A percentile compares a stretch with the other conserved stretches of the same genome.
Evolutionary conservation across 2,888 invertebrate genomes (phyloP).

Genomic region (Eremobia ochroleuca): DNA sequence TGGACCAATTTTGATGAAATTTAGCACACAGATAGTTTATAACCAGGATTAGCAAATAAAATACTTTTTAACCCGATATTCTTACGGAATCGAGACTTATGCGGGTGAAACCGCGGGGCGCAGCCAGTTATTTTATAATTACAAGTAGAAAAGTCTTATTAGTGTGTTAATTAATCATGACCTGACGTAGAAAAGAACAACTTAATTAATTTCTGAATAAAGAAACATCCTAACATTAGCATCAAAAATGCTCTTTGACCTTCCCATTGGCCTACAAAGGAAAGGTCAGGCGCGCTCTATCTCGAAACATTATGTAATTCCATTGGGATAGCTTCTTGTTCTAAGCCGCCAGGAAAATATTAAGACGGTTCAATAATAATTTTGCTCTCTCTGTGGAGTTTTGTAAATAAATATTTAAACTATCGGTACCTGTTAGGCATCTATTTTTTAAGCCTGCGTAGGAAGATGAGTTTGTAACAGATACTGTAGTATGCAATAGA

Average conservation of each 20-base stretch:
- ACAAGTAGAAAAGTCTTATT: slow-evolving; percentile 22
- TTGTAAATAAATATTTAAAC: slow-evolving; percentile 49
- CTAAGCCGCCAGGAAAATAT: slow-evolving; percentile 48
- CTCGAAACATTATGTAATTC: slow-evolving; percentile 61
- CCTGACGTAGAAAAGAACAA: slow-evolving; percentile 26
- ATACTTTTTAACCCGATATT: no score
- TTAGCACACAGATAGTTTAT: no score
- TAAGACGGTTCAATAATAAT: slow-evolving; percentile 51
- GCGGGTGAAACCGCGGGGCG: no score
- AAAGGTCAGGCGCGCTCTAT: slow-evolving; percentile 58
- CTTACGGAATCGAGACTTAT: no score
- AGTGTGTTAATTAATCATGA: slow-evolving; percentile 45
- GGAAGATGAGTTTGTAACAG: neutral
- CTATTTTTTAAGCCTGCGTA: slow-evolving; percentile 3
- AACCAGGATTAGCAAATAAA: no score
- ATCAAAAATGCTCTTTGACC: slow-evolving; percentile 56
- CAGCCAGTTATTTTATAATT: slow-evolving; percentile 1
- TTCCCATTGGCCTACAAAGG: slow-evolving; percentile 40
- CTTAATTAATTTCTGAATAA: slow-evolving; percentile 55
- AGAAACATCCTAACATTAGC: slow-evolving; percentile 45
- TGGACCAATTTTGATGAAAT: no score
- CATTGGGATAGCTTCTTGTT: slow-evolving; percentile 48
- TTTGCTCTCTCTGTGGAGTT: slow-evolving; percentile 32
- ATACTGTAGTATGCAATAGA: neutral
- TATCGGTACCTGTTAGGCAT: slow-evolving; percentile 9